These are phyloP conservation scores for Gallinago undulata DNA, from an alignment of 2,113 vertebrate species.

Conservation along the genomic window DNA sequence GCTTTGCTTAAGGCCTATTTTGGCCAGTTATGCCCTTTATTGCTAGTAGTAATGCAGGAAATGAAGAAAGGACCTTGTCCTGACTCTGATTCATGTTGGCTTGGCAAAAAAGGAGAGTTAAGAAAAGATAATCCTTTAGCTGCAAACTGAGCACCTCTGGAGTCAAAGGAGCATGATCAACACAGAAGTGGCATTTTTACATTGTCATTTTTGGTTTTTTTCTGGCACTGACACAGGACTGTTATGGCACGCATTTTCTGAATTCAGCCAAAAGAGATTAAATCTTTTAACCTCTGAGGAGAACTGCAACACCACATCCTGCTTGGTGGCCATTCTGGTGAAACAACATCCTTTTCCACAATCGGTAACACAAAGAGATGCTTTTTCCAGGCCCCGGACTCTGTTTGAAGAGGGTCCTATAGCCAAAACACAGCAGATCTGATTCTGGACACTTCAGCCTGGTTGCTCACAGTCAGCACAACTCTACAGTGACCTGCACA, in stretches of 20 bases:
- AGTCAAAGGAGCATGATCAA: background rate
- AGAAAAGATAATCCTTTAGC: background rate
- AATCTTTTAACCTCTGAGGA: background rate
- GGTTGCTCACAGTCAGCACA: background rate
- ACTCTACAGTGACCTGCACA: no score
- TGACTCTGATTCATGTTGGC: background rate
- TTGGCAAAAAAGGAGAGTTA: background rate
- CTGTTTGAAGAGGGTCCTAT: background rate
- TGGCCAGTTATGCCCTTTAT: background rate
- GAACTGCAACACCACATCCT: background rate
- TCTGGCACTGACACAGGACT: background rate
- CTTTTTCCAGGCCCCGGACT: background rate
- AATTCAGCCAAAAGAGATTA: background rate
- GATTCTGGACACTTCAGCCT: background rate
- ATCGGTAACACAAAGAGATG: background rate
- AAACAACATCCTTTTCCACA: background rate
- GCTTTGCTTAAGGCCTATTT: background rate
- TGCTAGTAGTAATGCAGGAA: background rate
- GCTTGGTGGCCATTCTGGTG: background rate
- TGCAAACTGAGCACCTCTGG: background rate
- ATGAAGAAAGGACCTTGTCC: background rate
- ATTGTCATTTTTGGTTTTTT: no score
- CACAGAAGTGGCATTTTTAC: background rate
- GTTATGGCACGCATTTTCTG: background rate
- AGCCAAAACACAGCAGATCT: background rate